phyloP scores from a whole-genome alignment of 2,888 invertebrate genomes.

The Sphinx pinastri region DNA sequence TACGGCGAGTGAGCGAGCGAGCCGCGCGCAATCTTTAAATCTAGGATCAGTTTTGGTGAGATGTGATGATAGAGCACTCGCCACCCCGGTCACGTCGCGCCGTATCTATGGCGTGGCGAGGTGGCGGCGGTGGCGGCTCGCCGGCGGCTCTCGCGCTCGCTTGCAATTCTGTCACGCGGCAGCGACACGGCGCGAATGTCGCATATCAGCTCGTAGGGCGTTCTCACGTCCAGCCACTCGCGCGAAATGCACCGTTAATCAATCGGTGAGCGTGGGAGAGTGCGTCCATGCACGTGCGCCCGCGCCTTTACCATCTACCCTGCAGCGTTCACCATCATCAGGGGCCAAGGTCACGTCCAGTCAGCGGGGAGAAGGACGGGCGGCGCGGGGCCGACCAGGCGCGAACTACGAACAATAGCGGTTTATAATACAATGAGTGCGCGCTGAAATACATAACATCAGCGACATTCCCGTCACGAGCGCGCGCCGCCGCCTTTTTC shows the following conservation, averaged over 20 bases:
- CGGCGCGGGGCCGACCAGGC: slow-evolving; percentile 53
- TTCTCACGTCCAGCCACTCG: slow-evolving; percentile 59
- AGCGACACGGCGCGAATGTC: slow-evolving; percentile 59
- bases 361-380: slow-evolving; percentile 41
- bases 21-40: slow-evolving; percentile 10
- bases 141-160: slow-evolving; percentile 31
- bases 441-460: slow-evolving; percentile 72
- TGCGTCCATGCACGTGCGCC: slow-evolving; percentile 49
- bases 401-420: slow-evolving; percentile 80
- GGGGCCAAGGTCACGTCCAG: slow-evolving; percentile 8
- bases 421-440: slow-evolving; percentile 82
- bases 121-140: slow-evolving; percentile 20
- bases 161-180: slow-evolving; percentile 62
- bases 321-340: slow-evolving; percentile 42
- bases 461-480: slow-evolving; percentile 81
- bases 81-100: slow-evolving; percentile 23
- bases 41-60: slow-evolving; percentile 21
- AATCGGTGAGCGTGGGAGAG: slow-evolving; percentile 67
- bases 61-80: slow-evolving; percentile 17
- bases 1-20: slow-evolving; percentile 24
- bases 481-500: slow-evolving; percentile 72
- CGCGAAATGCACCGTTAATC: slow-evolving; percentile 68
- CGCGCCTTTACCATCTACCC: background rate
- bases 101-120: slow-evolving; percentile 18
- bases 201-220: slow-evolving; percentile 54